Evolutionary conservation across 2,888 invertebrate genomes (phyloP).

Genomic region (Argyresthia goedartella): DNA sequence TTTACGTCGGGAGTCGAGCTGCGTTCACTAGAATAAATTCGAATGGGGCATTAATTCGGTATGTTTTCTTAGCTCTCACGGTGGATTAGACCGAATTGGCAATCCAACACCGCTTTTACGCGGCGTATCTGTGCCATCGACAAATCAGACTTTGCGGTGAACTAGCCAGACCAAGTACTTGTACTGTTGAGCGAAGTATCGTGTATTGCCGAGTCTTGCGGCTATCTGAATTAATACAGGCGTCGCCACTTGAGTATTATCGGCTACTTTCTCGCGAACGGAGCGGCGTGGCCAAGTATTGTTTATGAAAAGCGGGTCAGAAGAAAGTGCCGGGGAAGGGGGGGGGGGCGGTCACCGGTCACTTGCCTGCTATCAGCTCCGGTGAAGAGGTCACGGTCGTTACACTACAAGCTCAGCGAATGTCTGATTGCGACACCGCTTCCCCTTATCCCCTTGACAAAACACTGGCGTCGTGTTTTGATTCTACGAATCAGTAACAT

Average conservation of each 20-base stretch:
- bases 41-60: too few relatives aligned
- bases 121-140: conserved; percentile 17
- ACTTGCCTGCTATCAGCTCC: conserved; percentile 49
- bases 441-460: too few relatives aligned
- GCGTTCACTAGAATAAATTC: too few relatives aligned
- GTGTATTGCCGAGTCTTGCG: neutral
- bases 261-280: conserved; percentile 57
- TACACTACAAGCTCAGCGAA: conserved; percentile 17
- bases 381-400: conserved; percentile 62
- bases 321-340: conserved; percentile 61
- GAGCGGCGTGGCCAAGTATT: conserved; percentile 49
- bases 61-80: too few relatives aligned
- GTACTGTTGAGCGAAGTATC: neutral
- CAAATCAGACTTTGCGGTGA: too few relatives aligned
- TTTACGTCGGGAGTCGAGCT: too few relatives aligned
- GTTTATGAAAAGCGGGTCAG: conserved; percentile 67
- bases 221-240: conserved; percentile 32
- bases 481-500: too few relatives aligned
- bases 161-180: conserved; percentile 6
- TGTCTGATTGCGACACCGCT: too few relatives aligned
- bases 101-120: conserved; percentile 27
- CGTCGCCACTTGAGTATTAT: conserved; percentile 38
- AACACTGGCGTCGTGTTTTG: too few relatives aligned
- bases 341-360: conserved; percentile 29
- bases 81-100: neutral